These are phyloP conservation scores for Odontesthes bonariensis DNA, from an alignment of 2,113 vertebrate genomes.

Conservation along the genomic window DNA sequence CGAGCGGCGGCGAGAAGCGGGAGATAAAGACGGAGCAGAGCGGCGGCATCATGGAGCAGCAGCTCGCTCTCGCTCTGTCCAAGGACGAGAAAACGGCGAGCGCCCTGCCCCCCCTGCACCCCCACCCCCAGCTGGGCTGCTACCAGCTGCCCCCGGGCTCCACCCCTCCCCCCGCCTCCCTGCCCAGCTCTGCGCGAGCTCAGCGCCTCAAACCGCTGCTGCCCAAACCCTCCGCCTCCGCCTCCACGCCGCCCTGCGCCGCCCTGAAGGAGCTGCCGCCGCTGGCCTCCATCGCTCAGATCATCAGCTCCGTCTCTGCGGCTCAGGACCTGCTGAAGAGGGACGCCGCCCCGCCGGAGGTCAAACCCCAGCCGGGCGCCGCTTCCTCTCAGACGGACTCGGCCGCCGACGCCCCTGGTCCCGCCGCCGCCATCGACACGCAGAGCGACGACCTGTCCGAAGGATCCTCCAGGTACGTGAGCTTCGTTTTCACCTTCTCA, in stretches of 20 bases:
- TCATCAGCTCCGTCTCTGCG: conserved; percentile 96
- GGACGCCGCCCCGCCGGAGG: conserved; percentile 63
- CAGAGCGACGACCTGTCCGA: conserved; percentile 33
- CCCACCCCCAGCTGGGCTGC: conserved; percentile 78
- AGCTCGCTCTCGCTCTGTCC: conserved; percentile 42
- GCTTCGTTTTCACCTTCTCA: too few species aligned
- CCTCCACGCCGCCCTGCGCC: conserved; percentile 69
- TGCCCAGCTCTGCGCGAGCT: conserved; percentile 75
- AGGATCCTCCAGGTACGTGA: conserved; percentile 55
- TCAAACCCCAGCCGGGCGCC: background rate
- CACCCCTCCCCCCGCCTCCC: conserved; percentile 73
- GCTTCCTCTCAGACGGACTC: background rate
- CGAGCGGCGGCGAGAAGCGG: background rate
- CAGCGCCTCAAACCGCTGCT: conserved; percentile 92
- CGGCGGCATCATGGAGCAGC: conserved; percentile 52
- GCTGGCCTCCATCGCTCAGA: conserved; percentile 96
- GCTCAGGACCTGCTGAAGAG: conserved; percentile 90
- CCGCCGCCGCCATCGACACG: background rate
- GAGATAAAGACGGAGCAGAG: conserved; percentile 83
- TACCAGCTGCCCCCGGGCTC: conserved; percentile 86
- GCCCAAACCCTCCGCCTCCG: conserved; percentile 88
- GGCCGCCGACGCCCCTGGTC: background rate
- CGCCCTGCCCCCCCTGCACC: conserved; percentile 49
- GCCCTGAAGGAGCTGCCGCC: conserved; percentile 90
- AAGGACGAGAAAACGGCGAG: conserved; percentile 74